These are phyloP conservation scores for Poeciliopsis turrubarensis DNA, from an alignment of 2,113 vertebrate genomes.

Conservation along the genomic window DNA sequence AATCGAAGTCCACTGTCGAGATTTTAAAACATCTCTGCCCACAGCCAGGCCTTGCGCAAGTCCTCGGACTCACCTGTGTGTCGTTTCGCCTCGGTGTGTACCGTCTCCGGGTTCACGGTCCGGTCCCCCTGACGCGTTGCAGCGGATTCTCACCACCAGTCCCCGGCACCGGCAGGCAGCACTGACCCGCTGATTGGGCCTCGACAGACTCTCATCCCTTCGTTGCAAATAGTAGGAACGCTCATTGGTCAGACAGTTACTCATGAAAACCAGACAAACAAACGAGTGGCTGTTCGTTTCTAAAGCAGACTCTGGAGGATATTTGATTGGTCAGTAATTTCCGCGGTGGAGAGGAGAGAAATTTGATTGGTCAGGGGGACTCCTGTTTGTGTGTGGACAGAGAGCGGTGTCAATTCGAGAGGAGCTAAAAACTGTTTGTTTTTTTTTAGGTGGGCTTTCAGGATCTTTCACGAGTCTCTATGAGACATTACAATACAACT, in stretches of 20 bases:
- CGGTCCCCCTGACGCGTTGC: constrained; percentile 83
- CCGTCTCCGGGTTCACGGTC: constrained; percentile 83
- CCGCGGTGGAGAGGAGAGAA: constrained; percentile 45
- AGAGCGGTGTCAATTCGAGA: constrained; percentile 58
- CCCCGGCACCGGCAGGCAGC: constrained; percentile 85
- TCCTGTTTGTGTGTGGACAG: constrained; percentile 81
- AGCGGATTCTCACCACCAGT: constrained; percentile 81
- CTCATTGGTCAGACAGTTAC: constrained; percentile 39
- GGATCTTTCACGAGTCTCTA: background rate
- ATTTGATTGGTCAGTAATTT: constrained; percentile 56
- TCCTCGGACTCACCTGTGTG: constrained; percentile 85
- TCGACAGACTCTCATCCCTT: constrained; percentile 73
- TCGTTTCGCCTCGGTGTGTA: constrained; percentile 79
- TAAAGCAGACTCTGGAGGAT: constrained; percentile 7
- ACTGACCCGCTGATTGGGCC: constrained; percentile 84
- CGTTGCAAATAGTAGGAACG: constrained; percentile 56
- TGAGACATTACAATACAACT: background rate
- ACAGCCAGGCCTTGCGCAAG: constrained; percentile 70
- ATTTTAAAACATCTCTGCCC: constrained; percentile 44
- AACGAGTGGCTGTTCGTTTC: constrained; percentile 34
- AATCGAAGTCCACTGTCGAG: constrained; percentile 48
- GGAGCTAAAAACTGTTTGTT: constrained; percentile 38
- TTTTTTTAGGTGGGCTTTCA: background rate
- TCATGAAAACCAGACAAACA: constrained; percentile 45
- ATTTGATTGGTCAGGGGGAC: constrained; percentile 52